A percentile compares a stretch with the other conserved stretches of the same genome.
Evolutionary conservation across 2,797 vertebrate genomes (phyloP).

Genomic region (Remorina albescens): DNA sequence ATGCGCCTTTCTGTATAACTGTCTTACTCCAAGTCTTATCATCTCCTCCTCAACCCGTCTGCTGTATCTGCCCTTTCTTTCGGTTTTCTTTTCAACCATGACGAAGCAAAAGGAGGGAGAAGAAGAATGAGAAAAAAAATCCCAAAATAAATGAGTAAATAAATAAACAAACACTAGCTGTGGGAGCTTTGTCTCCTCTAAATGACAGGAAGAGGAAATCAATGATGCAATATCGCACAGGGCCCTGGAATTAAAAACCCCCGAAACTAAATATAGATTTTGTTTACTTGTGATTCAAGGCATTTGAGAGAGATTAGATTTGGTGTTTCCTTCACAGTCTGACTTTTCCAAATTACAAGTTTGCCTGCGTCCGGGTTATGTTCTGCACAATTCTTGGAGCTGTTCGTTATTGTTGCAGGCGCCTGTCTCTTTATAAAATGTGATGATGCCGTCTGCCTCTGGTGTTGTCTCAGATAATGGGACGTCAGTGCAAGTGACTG

Average conservation of each 20-base stretch:
- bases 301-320: slow-evolving; percentile 57
- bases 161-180: slow-evolving; percentile 52
- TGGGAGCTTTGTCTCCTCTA: slow-evolving; percentile 50
- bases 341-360: slow-evolving; percentile 55
- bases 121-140: neutral
- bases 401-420: slow-evolving; percentile 31
- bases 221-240: slow-evolving; percentile 61
- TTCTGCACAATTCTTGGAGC: slow-evolving; percentile 22
- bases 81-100: slow-evolving; percentile 29
- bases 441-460: neutral
- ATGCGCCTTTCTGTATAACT: slow-evolving; percentile 46
- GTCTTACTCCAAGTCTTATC: slow-evolving; percentile 51
- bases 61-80: slow-evolving; percentile 11
- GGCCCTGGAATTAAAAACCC: slow-evolving; percentile 61
- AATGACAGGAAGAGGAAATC: slow-evolving; percentile 49
- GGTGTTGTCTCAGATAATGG: neutral
- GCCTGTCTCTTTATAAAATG: slow-evolving; percentile 16
- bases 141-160: slow-evolving; percentile 44
- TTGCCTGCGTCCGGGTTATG: slow-evolving; percentile 29
- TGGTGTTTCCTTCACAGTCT: slow-evolving; percentile 56
- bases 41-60: slow-evolving; percentile 46
- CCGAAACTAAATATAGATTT: slow-evolving; percentile 68
- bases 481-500: neutral
- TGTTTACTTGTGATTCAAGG: slow-evolving; percentile 53
- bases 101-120: slow-evolving; percentile 30